A percentile compares a stretch with the other conserved stretches of the same genome.
Evolutionary conservation across 2,113 vertebrate genomes (phyloP).

Genomic region (Tetraodon nigroviridis): DNA sequence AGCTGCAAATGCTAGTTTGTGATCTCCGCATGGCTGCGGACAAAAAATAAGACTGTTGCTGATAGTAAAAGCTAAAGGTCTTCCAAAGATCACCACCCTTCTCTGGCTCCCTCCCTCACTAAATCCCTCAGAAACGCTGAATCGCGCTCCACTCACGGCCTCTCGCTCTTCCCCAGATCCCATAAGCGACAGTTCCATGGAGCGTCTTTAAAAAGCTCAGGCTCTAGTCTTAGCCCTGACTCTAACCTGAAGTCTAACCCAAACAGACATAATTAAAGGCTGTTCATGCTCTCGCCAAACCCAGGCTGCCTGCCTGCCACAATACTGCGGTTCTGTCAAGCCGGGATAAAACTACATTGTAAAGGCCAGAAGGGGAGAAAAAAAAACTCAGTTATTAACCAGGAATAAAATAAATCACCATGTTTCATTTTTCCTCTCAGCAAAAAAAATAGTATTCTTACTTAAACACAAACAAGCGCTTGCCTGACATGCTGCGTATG

Average conservation of each 20-base stretch:
- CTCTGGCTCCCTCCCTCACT: slow-evolving; percentile 4
- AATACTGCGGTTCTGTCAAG: slow-evolving; percentile 55
- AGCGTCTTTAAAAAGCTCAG: slow-evolving; percentile 44
- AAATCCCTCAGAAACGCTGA: slow-evolving; percentile 11
- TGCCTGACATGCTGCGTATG: slow-evolving; percentile 36
- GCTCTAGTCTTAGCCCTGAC: slow-evolving; percentile 51
- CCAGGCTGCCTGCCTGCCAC: slow-evolving; percentile 51
- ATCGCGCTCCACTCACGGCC: slow-evolving; percentile 5
- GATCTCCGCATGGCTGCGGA: slow-evolving; percentile 46
- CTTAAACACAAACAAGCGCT: slow-evolving; percentile 24
- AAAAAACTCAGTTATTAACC: slow-evolving; percentile 35
- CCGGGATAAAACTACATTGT: slow-evolving; percentile 32
- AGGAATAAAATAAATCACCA: slow-evolving; percentile 43
- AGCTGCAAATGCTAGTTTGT: slow-evolving; percentile 53
- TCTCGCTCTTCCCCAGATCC: slow-evolving; percentile 10
- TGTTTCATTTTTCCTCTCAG: slow-evolving; percentile 7
- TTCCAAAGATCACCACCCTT: no score
- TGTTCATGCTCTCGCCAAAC: slow-evolving; percentile 61
- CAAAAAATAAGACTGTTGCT: slow-evolving; percentile 23
- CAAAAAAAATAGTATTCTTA: slow-evolving; percentile 27
- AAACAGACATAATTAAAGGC: slow-evolving; percentile 66
- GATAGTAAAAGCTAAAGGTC: slow-evolving; percentile 45
- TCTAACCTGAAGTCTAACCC: slow-evolving; percentile 59
- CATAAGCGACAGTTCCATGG: slow-evolving; percentile 31
- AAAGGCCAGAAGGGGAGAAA: slow-evolving; percentile 20